phyloP scores from a whole-genome alignment of 2,888 invertebrate species.

The Anthrax anthrax region DNA sequence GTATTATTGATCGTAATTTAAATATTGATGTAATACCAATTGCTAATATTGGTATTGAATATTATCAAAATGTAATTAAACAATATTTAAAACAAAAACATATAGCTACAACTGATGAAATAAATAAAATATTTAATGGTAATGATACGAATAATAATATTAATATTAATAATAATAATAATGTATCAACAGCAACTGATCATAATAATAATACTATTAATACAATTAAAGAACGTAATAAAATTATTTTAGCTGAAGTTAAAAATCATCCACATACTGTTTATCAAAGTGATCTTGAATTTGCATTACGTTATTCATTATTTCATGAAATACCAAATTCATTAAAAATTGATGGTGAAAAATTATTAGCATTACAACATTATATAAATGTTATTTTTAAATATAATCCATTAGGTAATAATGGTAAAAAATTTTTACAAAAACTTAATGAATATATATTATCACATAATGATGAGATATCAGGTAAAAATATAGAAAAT shows the following conservation, averaged over 20 bases:
- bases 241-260: constrained; percentile 19
- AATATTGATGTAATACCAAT: constrained; percentile 12
- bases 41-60: constrained; percentile 31
- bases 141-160: not conserved
- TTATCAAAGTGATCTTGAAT: constrained; percentile 78
- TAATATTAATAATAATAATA: not conserved
- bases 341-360: constrained; percentile 53
- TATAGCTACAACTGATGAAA: not conserved
- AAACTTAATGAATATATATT: constrained; percentile 43
- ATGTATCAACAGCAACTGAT: not conserved
- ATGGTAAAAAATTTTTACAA: constrained; percentile 49
- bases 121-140: not conserved
- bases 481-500: constrained; percentile 41
- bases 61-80: constrained; percentile 17
- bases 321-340: constrained; percentile 67
- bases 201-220: no score
- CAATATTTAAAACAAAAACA: constrained; percentile 12
- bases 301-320: constrained; percentile 67
- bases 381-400: constrained; percentile 57
- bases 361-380: constrained; percentile 54
- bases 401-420: constrained; percentile 64
- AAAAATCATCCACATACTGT: constrained; percentile 39
- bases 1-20: constrained; percentile 17
- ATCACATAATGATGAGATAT: constrained; percentile 36
- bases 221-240: constrained; percentile 4